These are phyloP conservation scores for Parasteatoda lunata DNA, from an alignment of 2,888 invertebrate genomes.

Conservation along the genomic window DNA sequence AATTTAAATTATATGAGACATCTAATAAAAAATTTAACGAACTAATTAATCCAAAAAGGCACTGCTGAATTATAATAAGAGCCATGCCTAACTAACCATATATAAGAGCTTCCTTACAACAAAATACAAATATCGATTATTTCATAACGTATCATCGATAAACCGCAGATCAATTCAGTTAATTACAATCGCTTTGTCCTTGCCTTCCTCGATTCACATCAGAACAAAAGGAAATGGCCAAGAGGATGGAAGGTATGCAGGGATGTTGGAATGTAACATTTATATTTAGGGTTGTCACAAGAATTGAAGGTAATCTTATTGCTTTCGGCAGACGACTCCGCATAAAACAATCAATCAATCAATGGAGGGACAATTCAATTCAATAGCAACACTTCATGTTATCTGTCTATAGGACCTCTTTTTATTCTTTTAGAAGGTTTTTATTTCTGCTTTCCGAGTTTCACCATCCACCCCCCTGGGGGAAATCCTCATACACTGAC, in stretches of 20 bases:
- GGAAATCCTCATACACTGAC: no score
- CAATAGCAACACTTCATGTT: constrained; percentile 52
- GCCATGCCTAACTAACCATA: constrained; percentile 1
- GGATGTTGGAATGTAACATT: constrained; percentile 17
- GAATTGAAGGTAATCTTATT: constrained; percentile 59
- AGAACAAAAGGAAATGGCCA: constrained; percentile 22
- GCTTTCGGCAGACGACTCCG: constrained; percentile 42
- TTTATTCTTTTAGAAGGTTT: no score
- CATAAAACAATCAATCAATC: constrained; percentile 63
- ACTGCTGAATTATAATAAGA: background rate
- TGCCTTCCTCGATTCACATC: background rate
- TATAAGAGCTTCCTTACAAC: no score
- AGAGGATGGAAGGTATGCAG: constrained; percentile 12
- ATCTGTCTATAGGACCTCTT: constrained; percentile 7
- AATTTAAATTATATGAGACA: background rate
- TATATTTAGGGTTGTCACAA: constrained; percentile 49
- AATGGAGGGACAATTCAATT: constrained; percentile 51
- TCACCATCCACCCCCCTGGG: no score
- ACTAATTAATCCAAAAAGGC: background rate
- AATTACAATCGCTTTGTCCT: constrained; percentile 1
- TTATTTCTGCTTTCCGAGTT: no score
- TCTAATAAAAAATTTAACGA: background rate
- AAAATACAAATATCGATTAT: no score
- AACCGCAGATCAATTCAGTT: background rate
- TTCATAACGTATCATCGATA: background rate